These are phyloP conservation scores for Heliconius hortense DNA, from an alignment of 2,888 invertebrate species.

Conservation along the genomic window DNA sequence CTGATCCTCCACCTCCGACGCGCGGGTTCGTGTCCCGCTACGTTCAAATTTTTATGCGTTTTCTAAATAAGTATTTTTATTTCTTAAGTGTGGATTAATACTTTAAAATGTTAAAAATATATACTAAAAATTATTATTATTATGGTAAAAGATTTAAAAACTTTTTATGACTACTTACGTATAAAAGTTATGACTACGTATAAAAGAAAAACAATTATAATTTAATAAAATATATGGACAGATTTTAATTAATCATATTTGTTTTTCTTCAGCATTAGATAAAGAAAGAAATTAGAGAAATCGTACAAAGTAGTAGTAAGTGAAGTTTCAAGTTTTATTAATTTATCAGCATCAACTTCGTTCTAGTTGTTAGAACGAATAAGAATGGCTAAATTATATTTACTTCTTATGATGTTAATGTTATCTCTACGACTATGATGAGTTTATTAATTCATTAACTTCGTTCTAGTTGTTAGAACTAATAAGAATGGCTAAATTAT, in stretches of 20 bases:
- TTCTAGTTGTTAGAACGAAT: neutral
- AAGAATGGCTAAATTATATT: neutral
- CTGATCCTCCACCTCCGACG: no score
- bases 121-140: no score
- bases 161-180: neutral
- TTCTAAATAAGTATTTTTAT: no score
- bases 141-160: no score
- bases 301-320: neutral
- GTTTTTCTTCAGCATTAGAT: neutral
- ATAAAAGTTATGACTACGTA: neutral
- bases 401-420: neutral
- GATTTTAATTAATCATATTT: neutral
- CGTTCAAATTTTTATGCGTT: no score
- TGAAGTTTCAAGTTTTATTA: constrained; percentile 2
- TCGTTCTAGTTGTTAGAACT: constrained; percentile 1
- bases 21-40: no score
- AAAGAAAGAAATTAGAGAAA: constrained; percentile 7
- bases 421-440: neutral
- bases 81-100: no score
- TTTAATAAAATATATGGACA: constrained; percentile 19
- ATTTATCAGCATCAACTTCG: constrained; percentile 10
- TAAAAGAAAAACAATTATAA: no score
- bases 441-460: constrained; percentile 7
- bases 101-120: no score
- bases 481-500: neutral